phyloP scores from a whole-genome alignment of 2,888 invertebrate species.

The Chydorus sphaericus region DNA sequence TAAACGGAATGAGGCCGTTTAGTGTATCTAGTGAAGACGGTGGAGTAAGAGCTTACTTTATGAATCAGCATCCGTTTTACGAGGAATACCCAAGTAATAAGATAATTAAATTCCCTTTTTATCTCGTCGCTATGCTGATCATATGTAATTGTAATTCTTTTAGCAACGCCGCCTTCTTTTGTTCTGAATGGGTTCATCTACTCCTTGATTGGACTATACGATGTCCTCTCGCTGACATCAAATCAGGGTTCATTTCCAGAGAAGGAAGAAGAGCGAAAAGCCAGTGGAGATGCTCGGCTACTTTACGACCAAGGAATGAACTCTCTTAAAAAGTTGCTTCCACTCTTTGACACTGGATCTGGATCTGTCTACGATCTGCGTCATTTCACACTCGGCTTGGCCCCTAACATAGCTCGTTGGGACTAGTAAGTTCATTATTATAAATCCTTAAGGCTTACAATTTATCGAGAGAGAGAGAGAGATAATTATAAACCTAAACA shows the following conservation, averaged over 20 bases:
- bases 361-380: constrained; percentile 92
- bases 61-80: constrained; percentile 82
- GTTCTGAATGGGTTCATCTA: constrained; percentile 98
- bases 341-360: constrained; percentile 86
- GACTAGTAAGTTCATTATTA: no score
- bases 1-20: constrained; percentile 63
- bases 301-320: constrained; percentile 71
- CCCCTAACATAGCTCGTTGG: constrained; percentile 92
- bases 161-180: constrained; percentile 66
- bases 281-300: constrained; percentile 54
- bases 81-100: constrained; percentile 94
- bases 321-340: constrained; percentile 71
- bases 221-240: constrained; percentile 68
- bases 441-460: no score
- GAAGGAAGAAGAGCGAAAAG: no score
- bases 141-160: background rate
- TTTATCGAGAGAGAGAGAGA: no score
- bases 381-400: constrained; percentile 74
- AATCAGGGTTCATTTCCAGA: no score
- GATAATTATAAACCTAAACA: no score
- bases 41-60: constrained; percentile 70
- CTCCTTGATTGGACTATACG: constrained; percentile 87
- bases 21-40: constrained; percentile 53
- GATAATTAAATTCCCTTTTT: no score
- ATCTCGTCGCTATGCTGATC: no score